phyloP scores from a whole-genome alignment of 2,888 invertebrate genomes.

The Cephus pulcher region DNA sequence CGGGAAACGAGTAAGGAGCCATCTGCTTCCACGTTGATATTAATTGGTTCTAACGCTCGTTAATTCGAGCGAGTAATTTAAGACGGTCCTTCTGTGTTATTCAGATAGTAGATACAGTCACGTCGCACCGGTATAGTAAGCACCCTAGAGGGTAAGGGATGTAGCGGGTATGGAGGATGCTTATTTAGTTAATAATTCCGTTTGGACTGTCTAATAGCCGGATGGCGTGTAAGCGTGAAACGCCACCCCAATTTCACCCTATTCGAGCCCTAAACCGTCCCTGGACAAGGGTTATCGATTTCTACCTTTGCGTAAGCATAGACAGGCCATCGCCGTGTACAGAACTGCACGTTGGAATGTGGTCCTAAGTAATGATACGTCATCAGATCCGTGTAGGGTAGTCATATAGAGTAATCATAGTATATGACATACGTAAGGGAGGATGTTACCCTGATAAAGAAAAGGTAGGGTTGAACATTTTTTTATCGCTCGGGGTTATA shows the following conservation, averaged over 20 bases:
- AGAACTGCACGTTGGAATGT: not conserved
- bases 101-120: not conserved
- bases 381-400: not conserved
- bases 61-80: not conserved
- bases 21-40: not conserved
- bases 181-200: slow-evolving; percentile 26
- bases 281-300: slow-evolving; percentile 51
- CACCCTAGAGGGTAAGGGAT: not conserved
- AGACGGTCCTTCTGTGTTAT: not conserved
- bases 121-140: not conserved
- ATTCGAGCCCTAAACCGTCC: slow-evolving; percentile 37
- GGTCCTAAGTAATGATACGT: not conserved
- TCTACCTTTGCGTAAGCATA: slow-evolving; percentile 24
- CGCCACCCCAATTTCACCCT: slow-evolving; percentile 28
- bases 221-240: slow-evolving; percentile 43
- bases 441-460: not conserved
- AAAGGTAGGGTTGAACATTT: not conserved
- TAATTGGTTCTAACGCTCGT: not conserved
- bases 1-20: not conserved
- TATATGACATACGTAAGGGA: slow-evolving; percentile 6
- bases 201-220: slow-evolving; percentile 49
- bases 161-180: not conserved
- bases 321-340: not conserved
- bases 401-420: not conserved
- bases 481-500: not conserved